Percentiles rank a stretch among this genome's conserved stretches.
These are phyloP conservation scores for Eupristina koningsbergeri DNA, from an alignment of 1,140 invertebrate species.

Conservation along the genomic window DNA sequence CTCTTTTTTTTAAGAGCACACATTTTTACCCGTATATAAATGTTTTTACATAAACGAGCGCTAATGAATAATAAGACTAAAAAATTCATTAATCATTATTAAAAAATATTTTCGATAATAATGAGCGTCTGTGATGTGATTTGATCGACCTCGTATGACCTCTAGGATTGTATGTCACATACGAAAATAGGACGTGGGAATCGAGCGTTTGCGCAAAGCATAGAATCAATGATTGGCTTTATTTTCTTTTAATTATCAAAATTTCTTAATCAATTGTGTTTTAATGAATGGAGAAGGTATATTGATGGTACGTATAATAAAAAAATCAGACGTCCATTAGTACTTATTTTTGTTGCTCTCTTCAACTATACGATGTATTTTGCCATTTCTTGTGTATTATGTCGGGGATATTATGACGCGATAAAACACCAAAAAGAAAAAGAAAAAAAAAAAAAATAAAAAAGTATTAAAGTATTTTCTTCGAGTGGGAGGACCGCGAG, in stretches of 20 bases:
- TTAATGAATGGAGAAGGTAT: slow-evolving; percentile 32
- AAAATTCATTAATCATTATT: too few relatives aligned
- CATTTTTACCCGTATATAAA: too few relatives aligned
- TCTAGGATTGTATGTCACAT: slow-evolving; percentile 39
- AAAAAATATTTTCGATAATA: slow-evolving; percentile 8
- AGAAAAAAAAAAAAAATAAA: background rate
- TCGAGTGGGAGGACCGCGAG: background rate
- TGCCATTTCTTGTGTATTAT: slow-evolving; percentile 44
- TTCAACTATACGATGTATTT: slow-evolving; percentile 32
- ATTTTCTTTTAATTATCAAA: slow-evolving; percentile 21
- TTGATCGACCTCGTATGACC: slow-evolving; percentile 62
- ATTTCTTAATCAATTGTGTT: background rate
- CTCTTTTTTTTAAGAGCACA: slow-evolving; percentile 4
- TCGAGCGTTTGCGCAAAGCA: slow-evolving; percentile 62
- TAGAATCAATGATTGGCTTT: slow-evolving; percentile 67
- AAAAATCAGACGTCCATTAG: slow-evolving; percentile 65
- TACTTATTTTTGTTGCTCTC: slow-evolving; percentile 49
- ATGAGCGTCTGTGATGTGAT: slow-evolving; percentile 13
- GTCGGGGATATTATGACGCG: slow-evolving; percentile 5
- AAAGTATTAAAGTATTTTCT: background rate
- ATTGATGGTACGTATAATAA: slow-evolving; percentile 23
- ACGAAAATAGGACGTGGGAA: slow-evolving; percentile 57
- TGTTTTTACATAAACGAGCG: background rate
- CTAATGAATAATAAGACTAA: background rate
- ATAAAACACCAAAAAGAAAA: background rate